Base-by-base conservation (phyloP, 2,113 vertebrate genomes). In the Anolis carolinensis region DNA sequence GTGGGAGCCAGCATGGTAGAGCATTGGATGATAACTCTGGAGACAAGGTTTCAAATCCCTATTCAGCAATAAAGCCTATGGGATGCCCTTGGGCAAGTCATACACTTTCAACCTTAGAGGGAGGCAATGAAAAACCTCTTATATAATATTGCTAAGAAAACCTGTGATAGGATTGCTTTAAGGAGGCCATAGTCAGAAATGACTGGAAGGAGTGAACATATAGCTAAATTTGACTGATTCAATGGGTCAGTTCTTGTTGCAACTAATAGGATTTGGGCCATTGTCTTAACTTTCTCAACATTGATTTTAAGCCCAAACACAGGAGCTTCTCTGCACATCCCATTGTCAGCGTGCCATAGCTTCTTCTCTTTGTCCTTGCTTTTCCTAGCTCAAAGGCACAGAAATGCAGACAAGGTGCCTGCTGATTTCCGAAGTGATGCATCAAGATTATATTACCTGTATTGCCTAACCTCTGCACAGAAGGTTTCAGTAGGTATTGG, bases 361-460 rank as follows among this genome's bases (percentile, higher is more conserved):
- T 32, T 1, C 1, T 82, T 14, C 18, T 0, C 2, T 83, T 48
- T 70, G 83, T 81, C 0, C 0, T 65, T 87, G 0, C 2, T 25
- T 70, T 1, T 62, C 85, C 82, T 80, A 74, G 62, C 30, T 82
- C 18, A 27, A n/a, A 34, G 1, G 0, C 5, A n/a, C 32, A n/a
- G 59, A 67, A 13, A 48, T 78, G 32, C 83, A 85, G 0, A 0
- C 0, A 30, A n/a, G 13, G 55, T 14, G 2, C 63, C 18, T 23
- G 44, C 82, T 82, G 55, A 84, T 76, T 74, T 89, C 86, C 50
- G 85, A 84, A 79, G 77, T 0, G 0, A 79, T 78, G 68, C 81
- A 72, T 20, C 9, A 83, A 87, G 88, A 86, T 93, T 92, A 79
- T 86, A 4, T 93, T 95, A 90, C 89, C 87, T 85, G 79, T 88